A percentile compares a stretch with the other conserved stretches of the same genome.
These are phyloP conservation scores for Diprion similis DNA, from an alignment of 1,140 invertebrate genomes.

Conservation along the genomic window DNA sequence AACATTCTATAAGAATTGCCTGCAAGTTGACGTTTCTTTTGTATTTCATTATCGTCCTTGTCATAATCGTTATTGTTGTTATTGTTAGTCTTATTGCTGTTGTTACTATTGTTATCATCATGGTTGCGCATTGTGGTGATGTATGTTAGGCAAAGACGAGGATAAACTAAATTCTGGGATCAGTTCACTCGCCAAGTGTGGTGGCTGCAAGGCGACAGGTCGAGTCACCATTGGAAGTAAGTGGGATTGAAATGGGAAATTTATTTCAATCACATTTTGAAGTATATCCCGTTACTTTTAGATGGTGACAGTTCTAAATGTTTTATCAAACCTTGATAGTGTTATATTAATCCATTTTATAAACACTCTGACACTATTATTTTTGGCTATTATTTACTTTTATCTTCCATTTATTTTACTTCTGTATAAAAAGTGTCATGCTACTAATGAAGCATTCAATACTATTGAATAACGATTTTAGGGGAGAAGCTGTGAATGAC, in stretches of 20 bases:
- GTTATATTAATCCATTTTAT: not conserved
- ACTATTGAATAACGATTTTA: no score
- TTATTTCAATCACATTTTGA: conserved; percentile 15
- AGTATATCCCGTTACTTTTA: conserved; percentile 41
- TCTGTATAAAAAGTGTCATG: not conserved
- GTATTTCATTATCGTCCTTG: conserved; percentile 44
- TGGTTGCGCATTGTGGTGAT: conserved; percentile 56
- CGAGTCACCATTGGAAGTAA: conserved; percentile 60
- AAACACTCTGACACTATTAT: not conserved
- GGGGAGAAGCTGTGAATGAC: no score
- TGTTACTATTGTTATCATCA: conserved; percentile 55
- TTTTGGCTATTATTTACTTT: not conserved
- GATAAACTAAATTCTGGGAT: conserved; percentile 58
- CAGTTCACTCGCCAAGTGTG: conserved; percentile 58
- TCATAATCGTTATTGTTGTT: conserved; percentile 57
- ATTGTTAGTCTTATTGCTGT: conserved; percentile 17
- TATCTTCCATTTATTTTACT: not conserved
- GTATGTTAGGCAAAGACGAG: conserved; percentile 58
- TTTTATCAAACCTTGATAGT: not conserved
- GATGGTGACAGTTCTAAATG: conserved; percentile 48
- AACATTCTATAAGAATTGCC: conserved; percentile 17
- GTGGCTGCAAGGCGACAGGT: conserved; percentile 57
- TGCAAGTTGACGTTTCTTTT: conserved; percentile 31
- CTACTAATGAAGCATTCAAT: not conserved
- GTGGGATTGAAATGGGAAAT: conserved; percentile 47